Base-by-base conservation (phyloP, 2,888 invertebrate genomes). In the Rotaria magnacalcarata region DNA sequence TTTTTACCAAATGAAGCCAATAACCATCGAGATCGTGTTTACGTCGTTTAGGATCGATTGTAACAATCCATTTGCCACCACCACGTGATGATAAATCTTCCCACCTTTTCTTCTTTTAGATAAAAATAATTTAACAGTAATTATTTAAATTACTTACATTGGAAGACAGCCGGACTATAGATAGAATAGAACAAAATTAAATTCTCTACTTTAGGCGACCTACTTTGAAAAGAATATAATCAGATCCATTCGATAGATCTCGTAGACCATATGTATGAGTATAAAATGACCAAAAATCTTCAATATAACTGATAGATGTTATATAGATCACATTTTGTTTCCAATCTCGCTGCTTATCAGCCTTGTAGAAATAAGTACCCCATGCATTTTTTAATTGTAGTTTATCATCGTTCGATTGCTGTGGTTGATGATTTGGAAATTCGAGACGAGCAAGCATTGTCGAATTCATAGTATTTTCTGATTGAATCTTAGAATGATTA, bases 311-410 rank as follows among this genome's bases (percentile, higher is more conserved):
- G n/a, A 80, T 47, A 4, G 80, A 80, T 80, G 80, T 80, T 47
- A 80, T 47, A n/a, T 80, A 80, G 47, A 80, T 80, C 16, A 80
- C 80, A 47, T 80, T 80, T 14, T 80, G 80, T 80, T 80, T 80
- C 80, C 80, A 80, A 80, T 80, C 80, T 41, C 80, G 80, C n/a
- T 80, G 80, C 47, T 80, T 80, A 47, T 80, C 80, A n/a, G 80
- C 80, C 47, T 80, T 80, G 10, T 80, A 80, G 24, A 80, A 80
- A n/a, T 80, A 80, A 4, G 47, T 47, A 80, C 80, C 47, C 80
- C 80, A 80, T 47, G 47, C n/a, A 47, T 80, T 80, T 80, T 47
- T 80, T 80, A 80, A 80, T n/a, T n/a, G 80, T 47, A 47, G 47
- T 47, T 80, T 80, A 47, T 80, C 80, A 80, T 80, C 80, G 47